Conservation (phyloP, 2,888 invertebrate genomes). For the Lasioglossum morio region DNA sequence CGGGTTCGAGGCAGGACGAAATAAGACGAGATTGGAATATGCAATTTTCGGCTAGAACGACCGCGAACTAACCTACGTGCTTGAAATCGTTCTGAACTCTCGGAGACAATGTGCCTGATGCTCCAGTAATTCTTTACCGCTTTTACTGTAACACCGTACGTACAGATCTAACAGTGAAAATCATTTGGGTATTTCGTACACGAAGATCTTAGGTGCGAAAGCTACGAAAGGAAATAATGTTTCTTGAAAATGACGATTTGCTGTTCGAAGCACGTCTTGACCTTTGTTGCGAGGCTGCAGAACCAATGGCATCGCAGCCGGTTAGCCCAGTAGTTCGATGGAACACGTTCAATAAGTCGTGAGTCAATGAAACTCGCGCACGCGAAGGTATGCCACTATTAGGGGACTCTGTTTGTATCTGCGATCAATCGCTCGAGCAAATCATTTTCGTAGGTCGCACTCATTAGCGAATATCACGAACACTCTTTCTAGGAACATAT, state of each 20-base stretch:
- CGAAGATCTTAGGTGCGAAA: background rate
- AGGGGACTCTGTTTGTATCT: slow-evolving; percentile 60
- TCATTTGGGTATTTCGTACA: background rate
- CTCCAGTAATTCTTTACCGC: background rate
- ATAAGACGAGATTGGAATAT: slow-evolving; percentile 42
- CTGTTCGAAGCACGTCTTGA: background rate
- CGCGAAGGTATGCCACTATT: slow-evolving; percentile 60
- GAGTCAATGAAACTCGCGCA: slow-evolving; percentile 62
- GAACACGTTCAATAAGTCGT: slow-evolving; percentile 56
- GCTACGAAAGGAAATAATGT: background rate
- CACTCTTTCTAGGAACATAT: background rate
- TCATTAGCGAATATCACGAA: background rate
- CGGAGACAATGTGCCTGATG: background rate
- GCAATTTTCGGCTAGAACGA: slow-evolving; percentile 28
- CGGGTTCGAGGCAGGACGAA: slow-evolving; percentile 28
- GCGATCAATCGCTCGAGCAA: slow-evolving; percentile 51
- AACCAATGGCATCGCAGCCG: slow-evolving; percentile 24
- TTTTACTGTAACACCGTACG: background rate
- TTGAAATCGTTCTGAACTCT: background rate
- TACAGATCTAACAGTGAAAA: background rate
- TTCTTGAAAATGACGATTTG: background rate
- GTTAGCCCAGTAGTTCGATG: slow-evolving; percentile 24
- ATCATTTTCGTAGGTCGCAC: background rate
- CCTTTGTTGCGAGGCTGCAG: slow-evolving; percentile 14
- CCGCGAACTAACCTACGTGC: background rate